Evolutionary conservation across 1,140 invertebrate species (phyloP).

Genomic region (Drosophila nannoptera): DNA sequence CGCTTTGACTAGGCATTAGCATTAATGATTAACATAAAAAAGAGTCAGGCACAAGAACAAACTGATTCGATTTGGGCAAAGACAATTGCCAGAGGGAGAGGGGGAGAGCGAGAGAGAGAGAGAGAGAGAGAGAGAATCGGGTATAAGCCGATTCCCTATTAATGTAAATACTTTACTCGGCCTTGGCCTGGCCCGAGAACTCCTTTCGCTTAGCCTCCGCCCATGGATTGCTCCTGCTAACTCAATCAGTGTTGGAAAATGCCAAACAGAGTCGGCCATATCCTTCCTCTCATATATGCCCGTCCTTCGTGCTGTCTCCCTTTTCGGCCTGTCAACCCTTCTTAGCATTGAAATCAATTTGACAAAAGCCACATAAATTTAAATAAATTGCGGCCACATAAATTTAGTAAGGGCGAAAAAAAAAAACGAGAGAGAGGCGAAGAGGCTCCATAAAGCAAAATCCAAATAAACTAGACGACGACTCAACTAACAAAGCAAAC

Average conservation of each 20-base stretch:
- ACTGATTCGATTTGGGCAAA: too few species aligned
- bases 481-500: slow-evolving; percentile 74
- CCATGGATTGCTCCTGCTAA: slow-evolving; percentile 38
- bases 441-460: slow-evolving; percentile 62
- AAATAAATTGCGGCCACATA: slow-evolving; percentile 75
- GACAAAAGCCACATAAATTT: slow-evolving; percentile 76
- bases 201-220: slow-evolving; percentile 28
- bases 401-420: slow-evolving; percentile 51
- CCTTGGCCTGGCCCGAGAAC: too few species aligned
- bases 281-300: background rate
- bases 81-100: too few species aligned
- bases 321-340: slow-evolving; percentile 71
- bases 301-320: slow-evolving; percentile 16
- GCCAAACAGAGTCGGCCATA: background rate
- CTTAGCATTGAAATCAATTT: slow-evolving; percentile 75
- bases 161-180: too few species aligned
- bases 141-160: too few species aligned
- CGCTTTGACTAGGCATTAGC: slow-evolving; percentile 25
- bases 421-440: slow-evolving; percentile 6
- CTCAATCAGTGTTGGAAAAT: slow-evolving; percentile 67
- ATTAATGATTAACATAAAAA: slow-evolving; percentile 44
- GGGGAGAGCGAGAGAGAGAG: too few species aligned
- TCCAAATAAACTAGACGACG: slow-evolving; percentile 71
- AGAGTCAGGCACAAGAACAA: background rate
- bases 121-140: too few species aligned